Evolutionary conservation across 2,888 invertebrate genomes (phyloP), one percentile per base, ranked within the genome.

Genomic region (Cephus sareptanus): DNA sequence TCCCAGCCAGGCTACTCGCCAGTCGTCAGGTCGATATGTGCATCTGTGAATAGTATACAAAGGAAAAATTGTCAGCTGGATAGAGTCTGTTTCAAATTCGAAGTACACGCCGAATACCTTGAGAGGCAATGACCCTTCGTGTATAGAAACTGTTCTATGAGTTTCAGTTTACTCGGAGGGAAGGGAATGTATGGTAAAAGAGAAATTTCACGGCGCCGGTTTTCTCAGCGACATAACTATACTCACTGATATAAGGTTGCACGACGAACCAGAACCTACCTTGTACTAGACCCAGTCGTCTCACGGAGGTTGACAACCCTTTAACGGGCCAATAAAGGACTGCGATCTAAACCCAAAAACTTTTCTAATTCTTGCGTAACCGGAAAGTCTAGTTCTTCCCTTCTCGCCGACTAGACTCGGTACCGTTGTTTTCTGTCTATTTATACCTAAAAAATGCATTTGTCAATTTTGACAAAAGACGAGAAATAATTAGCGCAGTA

Each of bases 271-370:
- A 2, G 23, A 40, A 40, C 23, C 40, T 15, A 40, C 15, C 23
- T 40, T 23, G 23, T 40, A 23, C 23, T 0, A 23, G 6, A 23
- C 15, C 40, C 40, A 6, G 40, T 56, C 23, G 23, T 56, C 23
- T 4, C 15, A 23, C 2, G 15, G 75, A 81, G 85, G 85, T 84
- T 84, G 82, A 84, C 83, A 81, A 84, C 84, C 84, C 84, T 83
- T 85, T 80, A 80, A 82, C 77, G 83, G 80, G 80, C 35, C 80
- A 70, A 80, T 82, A 83, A 83, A 85, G 83, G 85, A 83, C 83
- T 82, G 81, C 82, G 83, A 84, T 83, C 86, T 85, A 84, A 79
- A 83, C 82, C 82, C 79, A 86, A 85, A 85, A 85, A 82, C 82
- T 82, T 84, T 82, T 75, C 80, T 80, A 80, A 82, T 79, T 85